These are phyloP conservation scores for Raja brachyura DNA, from an alignment of 2,113 vertebrate species.

Conservation along the genomic window DNA sequence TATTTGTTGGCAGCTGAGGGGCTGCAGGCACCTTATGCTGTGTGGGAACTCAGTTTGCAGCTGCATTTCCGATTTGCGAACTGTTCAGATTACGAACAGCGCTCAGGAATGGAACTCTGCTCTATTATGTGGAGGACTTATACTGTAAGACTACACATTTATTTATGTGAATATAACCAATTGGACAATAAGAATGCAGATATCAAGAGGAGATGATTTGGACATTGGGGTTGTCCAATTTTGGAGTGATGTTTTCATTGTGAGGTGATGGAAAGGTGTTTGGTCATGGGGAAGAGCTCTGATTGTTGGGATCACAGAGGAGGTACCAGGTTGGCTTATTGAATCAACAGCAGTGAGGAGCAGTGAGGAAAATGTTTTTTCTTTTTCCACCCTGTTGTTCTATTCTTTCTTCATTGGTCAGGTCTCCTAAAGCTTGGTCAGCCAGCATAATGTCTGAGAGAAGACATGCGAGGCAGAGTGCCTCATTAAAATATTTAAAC, in stretches of 20 bases:
- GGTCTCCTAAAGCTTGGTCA: background rate
- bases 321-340: background rate
- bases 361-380: background rate
- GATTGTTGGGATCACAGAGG: background rate
- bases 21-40: too few relatives aligned
- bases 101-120: too few relatives aligned
- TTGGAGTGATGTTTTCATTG: too few relatives aligned
- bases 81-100: too few relatives aligned
- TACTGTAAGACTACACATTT: background rate
- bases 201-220: background rate
- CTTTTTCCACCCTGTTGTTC: background rate
- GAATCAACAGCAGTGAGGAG: background rate
- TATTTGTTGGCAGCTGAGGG: too few relatives aligned
- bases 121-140: too few relatives aligned
- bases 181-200: too few relatives aligned
- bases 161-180: background rate
- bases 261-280: too few relatives aligned
- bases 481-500: background rate
- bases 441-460: background rate
- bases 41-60: too few relatives aligned
- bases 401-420: background rate
- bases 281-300: too few relatives aligned
- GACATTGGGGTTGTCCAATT: background rate
- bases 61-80: too few relatives aligned
- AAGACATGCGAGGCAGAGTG: background rate